Conservation (phyloP, 2,113 vertebrate genomes). For the Pseudorectes ferrugineus region DNA sequence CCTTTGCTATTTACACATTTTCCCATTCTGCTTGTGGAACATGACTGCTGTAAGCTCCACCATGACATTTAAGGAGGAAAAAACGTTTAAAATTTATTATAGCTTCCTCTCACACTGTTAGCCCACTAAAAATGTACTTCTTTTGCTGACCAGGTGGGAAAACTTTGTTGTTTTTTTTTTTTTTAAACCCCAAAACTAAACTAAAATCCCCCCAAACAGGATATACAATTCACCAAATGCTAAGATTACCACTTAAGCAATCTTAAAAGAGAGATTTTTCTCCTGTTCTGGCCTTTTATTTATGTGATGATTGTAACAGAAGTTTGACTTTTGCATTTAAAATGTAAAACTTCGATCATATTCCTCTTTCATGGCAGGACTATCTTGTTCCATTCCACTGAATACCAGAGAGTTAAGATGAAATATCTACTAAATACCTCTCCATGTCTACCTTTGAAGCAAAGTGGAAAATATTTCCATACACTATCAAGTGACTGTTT, state of each 20-base stretch:
- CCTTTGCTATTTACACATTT: background rate
- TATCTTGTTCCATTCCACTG: background rate
- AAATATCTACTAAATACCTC: background rate
- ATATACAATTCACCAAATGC: background rate
- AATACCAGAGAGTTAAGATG: background rate
- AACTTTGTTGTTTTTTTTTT: too few relatives aligned
- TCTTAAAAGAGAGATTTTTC: background rate
- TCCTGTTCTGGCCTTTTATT: background rate
- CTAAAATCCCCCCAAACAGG: background rate
- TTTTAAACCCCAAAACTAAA: too few relatives aligned
- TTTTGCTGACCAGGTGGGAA: background rate
- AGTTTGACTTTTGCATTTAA: background rate
- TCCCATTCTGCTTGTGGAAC: background rate
- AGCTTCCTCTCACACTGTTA: background rate
- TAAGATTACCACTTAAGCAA: background rate
- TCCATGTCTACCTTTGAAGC: background rate
- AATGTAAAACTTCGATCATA: background rate
- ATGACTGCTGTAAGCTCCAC: background rate
- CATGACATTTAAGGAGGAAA: background rate
- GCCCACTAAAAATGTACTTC: background rate
- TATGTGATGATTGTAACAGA: background rate
- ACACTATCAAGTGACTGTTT: rapidly evolving
- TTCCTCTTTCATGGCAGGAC: background rate
- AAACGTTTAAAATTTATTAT: background rate
- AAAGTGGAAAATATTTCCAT: background rate